A percentile compares a stretch with the other conserved stretches of the same genome.
Evolutionary conservation across 2,797 vertebrate genomes (phyloP).

Genomic region (Phataginus tricuspis): DNA sequence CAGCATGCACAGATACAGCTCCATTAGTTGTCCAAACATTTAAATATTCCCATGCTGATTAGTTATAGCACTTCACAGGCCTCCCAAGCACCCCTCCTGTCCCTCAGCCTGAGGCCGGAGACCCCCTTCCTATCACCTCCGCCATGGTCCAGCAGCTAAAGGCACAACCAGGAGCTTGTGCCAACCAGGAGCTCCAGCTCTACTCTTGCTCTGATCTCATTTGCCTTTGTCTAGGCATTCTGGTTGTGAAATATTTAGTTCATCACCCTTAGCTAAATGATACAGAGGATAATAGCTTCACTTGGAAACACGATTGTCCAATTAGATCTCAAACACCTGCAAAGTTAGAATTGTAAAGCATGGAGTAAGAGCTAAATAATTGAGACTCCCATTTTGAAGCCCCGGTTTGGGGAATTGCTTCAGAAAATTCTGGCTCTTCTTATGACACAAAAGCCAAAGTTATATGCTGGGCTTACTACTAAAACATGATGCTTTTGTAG

Average conservation of each 20-base stretch:
- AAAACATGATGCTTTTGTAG: neutral
- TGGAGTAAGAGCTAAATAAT: neutral
- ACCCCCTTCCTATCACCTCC: rapidly evolving
- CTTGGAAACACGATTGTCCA: neutral
- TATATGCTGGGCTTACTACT: neutral
- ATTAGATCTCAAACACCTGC: neutral
- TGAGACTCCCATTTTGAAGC: neutral
- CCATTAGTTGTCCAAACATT: neutral
- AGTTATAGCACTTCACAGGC: neutral
- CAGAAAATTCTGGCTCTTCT: slow-evolving; percentile 16
- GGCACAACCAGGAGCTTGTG: neutral
- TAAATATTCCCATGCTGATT: neutral
- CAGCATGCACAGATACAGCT: neutral
- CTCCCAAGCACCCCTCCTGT: neutral
- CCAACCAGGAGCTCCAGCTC: neutral
- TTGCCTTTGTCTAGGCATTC: neutral
- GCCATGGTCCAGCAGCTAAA: neutral
- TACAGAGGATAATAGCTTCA: neutral
- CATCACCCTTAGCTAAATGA: neutral
- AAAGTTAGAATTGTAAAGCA: neutral
- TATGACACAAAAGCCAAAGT: neutral
- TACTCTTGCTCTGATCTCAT: neutral
- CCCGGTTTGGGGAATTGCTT: neutral
- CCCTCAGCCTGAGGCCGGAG: neutral
- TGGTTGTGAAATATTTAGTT: neutral